Evolutionary conservation across 2,113 vertebrate species (phyloP), one percentile per base, ranked within the genome.

Genomic region (Pedetes capensis): DNA sequence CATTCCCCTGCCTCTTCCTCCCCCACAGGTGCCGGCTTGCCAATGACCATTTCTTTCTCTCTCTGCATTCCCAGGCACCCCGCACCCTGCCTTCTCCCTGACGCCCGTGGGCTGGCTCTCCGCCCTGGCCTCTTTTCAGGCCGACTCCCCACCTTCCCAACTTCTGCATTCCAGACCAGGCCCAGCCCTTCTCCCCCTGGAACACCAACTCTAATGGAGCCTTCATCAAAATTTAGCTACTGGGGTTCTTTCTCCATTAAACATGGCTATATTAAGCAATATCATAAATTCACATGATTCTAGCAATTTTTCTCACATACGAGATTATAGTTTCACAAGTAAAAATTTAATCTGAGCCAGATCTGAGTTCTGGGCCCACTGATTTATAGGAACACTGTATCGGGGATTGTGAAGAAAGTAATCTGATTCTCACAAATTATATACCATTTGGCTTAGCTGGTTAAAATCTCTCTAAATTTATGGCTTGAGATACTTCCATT

Each of bases 41-140:
- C 27, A 16, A 53, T 39, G 4, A 39, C 66, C 34, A n/a, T 13
- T 14, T 18, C 34, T 20, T n/a, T 27, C 29, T 63, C 71, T 34
- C 12, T 55, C 47, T 18, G 8, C 1, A 13, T 9, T 23, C 27
- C n/a, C 11, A 12, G 57, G 10, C 10, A 42, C 18, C 80, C 5
- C 4, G 2, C 23, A 29, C 42, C 3, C 32, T 29, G 20, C 0
- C 1, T n/a, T n/a, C n/a, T n/a, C n/a, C n/a, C n/a, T n/a, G 61
- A 1, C 42, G 23, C 18, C 3, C 17, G n/a, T 68, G 0, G 27
- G 9, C 18, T 27, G 12, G 29, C 61, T 75, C 57, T 61, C n/a
- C n/a, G 75, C 12, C 59, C 59, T 9, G 25, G 18, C 42, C 37
- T 59, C 81, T 57, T 29, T 42, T n/a, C 34, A 59, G 51, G 72